A percentile compares a stretch with the other conserved stretches of the same genome.
Conservation (phyloP, 1,140 invertebrate species). For the Teleopsis dalmanni region DNA sequence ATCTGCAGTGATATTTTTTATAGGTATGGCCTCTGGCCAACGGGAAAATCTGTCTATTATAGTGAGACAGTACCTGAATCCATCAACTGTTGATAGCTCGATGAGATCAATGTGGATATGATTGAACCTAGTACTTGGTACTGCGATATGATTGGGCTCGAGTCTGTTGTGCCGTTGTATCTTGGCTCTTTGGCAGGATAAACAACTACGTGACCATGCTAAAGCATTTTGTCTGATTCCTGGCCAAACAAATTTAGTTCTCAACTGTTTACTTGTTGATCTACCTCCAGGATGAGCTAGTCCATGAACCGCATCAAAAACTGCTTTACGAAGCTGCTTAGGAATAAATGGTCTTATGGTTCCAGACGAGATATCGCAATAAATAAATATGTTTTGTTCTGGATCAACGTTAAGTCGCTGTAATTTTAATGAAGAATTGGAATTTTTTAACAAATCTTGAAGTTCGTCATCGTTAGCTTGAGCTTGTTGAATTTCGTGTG, state of each 20-base stretch:
- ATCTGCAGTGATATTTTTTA: conserved; percentile 33
- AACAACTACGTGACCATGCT: conserved; percentile 15
- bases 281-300: conserved; percentile 24
- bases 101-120: conserved; percentile 49
- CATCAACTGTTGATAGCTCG: conserved; percentile 38
- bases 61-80: conserved; percentile 36
- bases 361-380: conserved; percentile 1
- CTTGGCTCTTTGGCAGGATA: conserved; percentile 29
- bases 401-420: conserved; percentile 1
- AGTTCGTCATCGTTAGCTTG: conserved; percentile 20
- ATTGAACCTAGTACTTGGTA: conserved; percentile 12
- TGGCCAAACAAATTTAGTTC: conserved; percentile 17
- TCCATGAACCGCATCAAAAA: conserved; percentile 17
- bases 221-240: conserved; percentile 19
- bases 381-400: not conserved
- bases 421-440: conserved; percentile 13
- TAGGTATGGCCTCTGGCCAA: conserved; percentile 33
- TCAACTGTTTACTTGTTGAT: conserved; percentile 10
- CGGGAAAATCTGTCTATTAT: conserved; percentile 30
- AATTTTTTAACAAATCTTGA: conserved; percentile 20
- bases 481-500: conserved; percentile 16
- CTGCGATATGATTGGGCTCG: not conserved
- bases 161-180: conserved; percentile 13
- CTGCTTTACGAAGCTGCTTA: conserved; percentile 1
- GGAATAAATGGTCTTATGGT: conserved; percentile 14